Conservation (phyloP, 2,113 vertebrate species). For the Phyllostomus discolor region DNA sequence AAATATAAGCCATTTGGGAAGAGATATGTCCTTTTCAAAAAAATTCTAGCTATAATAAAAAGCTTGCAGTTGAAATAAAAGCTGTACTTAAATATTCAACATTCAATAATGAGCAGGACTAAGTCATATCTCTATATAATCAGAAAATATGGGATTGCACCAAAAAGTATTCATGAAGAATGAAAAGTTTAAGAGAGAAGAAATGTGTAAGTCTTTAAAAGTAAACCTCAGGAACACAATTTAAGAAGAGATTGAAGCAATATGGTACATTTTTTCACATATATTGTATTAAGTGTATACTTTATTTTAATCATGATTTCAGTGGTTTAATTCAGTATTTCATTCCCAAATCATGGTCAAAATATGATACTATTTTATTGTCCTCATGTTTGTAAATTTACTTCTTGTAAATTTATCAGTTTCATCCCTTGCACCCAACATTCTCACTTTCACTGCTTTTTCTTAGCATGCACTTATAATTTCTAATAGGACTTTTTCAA, state of each 20-base stretch:
- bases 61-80: constrained; percentile 40
- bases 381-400: background rate
- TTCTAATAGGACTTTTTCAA: background rate
- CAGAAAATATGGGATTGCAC: constrained; percentile 39
- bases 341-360: background rate
- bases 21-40: constrained; percentile 46
- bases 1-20: constrained; percentile 65
- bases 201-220: constrained; percentile 52
- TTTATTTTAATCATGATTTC: constrained; percentile 11
- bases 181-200: constrained; percentile 48
- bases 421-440: rapidly evolving
- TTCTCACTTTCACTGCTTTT: background rate
- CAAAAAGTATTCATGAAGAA: constrained; percentile 55
- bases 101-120: constrained; percentile 20
- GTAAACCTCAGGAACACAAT: constrained; percentile 31
- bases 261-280: background rate
- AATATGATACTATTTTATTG: constrained; percentile 7
- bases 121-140: constrained; percentile 36
- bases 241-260: background rate
- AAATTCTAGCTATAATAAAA: constrained; percentile 26
- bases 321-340: constrained; percentile 15
- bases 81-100: constrained; percentile 44
- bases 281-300: background rate
- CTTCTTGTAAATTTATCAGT: constrained; percentile 3
- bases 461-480: background rate